phyloP scores from a whole-genome alignment of 2,113 vertebrate genomes.

The Odocoileus hemionus region DNA sequence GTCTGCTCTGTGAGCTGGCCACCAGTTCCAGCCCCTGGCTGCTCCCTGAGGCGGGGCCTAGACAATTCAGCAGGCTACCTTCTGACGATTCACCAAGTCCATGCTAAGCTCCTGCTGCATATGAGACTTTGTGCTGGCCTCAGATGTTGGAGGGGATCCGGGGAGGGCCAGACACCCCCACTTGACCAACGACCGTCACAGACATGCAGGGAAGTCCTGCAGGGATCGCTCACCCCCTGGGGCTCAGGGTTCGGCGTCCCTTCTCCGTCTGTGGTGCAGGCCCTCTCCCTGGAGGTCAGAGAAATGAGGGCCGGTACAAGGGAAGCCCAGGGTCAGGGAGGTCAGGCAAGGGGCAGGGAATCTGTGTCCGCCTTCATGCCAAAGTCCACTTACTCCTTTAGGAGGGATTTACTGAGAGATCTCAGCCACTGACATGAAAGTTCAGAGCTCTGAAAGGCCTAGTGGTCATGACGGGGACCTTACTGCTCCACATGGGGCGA shows the following conservation, averaged over 20 bases:
- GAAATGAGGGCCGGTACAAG: too few species aligned
- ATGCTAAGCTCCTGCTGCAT: background rate
- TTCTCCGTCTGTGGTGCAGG: background rate
- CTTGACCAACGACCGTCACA: rapidly evolving
- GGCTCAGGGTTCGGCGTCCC: background rate
- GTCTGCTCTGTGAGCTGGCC: background rate
- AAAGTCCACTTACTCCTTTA: background rate
- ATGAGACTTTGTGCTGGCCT: rapidly evolving
- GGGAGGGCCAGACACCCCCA: background rate
- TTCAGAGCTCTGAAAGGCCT: background rate
- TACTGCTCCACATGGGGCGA: background rate
- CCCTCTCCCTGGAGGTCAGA: background rate
- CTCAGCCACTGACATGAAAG: rapidly evolving
- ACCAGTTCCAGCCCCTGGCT: background rate
- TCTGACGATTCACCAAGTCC: too few species aligned
- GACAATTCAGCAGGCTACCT: background rate
- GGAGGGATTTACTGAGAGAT: background rate
- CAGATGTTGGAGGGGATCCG: too few species aligned
- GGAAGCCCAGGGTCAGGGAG: background rate
- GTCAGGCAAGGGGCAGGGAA: too few species aligned
- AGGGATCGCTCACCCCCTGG: background rate
- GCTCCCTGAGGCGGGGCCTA: background rate
- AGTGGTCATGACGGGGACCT: background rate
- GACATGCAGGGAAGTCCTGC: rapidly evolving
- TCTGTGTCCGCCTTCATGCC: rapidly evolving